phyloP scores from a whole-genome alignment of 2,113 vertebrate genomes.

The Athene cunicularia region DNA sequence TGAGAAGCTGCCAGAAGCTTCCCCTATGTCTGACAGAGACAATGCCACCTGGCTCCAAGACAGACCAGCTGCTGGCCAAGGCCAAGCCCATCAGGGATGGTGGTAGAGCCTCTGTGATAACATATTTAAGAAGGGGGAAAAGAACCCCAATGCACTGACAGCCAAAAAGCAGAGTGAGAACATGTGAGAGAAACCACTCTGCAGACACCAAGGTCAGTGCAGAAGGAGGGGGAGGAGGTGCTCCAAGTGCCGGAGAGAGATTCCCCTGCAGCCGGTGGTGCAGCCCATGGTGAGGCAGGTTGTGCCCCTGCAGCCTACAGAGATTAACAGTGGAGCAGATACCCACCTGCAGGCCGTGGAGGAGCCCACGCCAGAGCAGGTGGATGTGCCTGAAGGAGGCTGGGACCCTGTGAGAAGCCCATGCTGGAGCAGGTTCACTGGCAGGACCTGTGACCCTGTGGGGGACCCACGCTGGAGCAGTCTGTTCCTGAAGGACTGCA shows the following conservation, averaged over 20 bases:
- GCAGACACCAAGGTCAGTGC: too few relatives aligned
- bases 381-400: not conserved
- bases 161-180: too few relatives aligned
- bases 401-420: not conserved
- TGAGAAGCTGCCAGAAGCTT: too few relatives aligned
- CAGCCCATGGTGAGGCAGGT: not conserved
- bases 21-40: too few relatives aligned
- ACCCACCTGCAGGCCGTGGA: not conserved
- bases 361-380: not conserved
- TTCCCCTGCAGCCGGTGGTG: not conserved
- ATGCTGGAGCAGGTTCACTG: not conserved
- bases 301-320: not conserved
- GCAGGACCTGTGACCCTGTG: not conserved
- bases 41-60: too few relatives aligned
- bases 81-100: too few relatives aligned
- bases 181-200: too few relatives aligned
- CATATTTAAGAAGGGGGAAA: not conserved
- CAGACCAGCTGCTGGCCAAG: too few relatives aligned
- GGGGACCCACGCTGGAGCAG: not conserved
- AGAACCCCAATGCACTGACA: too few relatives aligned
- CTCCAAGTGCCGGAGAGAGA: not conserved
- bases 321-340: not conserved
- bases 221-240: not conserved
- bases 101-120: not conserved
- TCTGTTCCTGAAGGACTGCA: not conserved